phyloP scores from a whole-genome alignment of 2,888 invertebrate species.

The Orgyia antiqua region DNA sequence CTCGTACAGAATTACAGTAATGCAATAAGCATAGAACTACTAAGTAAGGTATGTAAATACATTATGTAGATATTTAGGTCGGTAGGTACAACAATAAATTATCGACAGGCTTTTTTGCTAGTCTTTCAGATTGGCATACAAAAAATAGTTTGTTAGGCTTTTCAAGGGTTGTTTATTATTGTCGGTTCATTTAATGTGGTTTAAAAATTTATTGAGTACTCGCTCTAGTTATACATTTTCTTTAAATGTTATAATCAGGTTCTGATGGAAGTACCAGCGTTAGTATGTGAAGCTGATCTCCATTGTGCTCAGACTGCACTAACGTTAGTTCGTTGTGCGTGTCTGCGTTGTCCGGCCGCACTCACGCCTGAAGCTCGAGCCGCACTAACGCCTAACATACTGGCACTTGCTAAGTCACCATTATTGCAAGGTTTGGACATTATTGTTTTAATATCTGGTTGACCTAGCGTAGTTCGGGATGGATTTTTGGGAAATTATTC shows the following conservation, averaged over 20 bases:
- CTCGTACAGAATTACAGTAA: constrained; percentile 92
- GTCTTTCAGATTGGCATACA: too few species aligned
- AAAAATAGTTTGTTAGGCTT: too few species aligned
- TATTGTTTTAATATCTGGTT: too few species aligned
- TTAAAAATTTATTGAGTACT: too few species aligned
- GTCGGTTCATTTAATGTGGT: too few species aligned
- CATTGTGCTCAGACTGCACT: constrained; percentile 97
- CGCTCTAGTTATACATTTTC: too few species aligned
- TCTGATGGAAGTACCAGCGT: constrained; percentile 91
- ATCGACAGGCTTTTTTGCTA: too few species aligned
- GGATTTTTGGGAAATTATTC: too few species aligned
- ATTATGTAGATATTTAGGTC: too few species aligned
- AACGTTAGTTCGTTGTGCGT: constrained; percentile 89
- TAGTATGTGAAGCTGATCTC: constrained; percentile 95
- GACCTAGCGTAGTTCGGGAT: too few species aligned
- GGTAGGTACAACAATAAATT: too few species aligned
- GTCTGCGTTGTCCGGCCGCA: constrained; percentile 87
- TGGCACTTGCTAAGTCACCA: constrained; percentile 92
- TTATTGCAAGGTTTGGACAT: constrained; percentile 91
- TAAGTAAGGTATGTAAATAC: constrained; percentile 78
- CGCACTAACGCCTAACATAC: constrained; percentile 90
- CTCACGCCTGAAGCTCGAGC: constrained; percentile 84
- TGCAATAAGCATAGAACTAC: constrained; percentile 82
- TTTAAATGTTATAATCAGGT: constrained; percentile 80
- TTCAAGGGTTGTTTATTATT: too few species aligned